These are phyloP conservation scores for Monodelphis domestica DNA, from an alignment of 2,797 vertebrate genomes.

Conservation along the genomic window DNA sequence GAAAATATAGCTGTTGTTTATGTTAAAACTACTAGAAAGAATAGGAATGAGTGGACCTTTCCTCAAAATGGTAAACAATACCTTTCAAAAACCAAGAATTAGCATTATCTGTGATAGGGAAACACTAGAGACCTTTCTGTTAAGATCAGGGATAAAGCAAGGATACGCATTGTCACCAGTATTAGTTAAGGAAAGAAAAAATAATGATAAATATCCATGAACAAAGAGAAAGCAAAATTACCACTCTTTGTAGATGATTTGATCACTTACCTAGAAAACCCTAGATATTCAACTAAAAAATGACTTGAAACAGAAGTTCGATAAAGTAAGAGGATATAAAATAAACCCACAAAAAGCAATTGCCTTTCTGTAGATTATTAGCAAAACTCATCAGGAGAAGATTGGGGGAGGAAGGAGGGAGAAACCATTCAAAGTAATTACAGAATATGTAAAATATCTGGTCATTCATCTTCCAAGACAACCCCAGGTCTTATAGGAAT, in stretches of 20 bases:
- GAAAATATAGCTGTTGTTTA: too few relatives aligned
- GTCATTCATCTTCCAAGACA: not conserved
- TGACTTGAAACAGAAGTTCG: not conserved
- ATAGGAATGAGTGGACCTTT: not conserved
- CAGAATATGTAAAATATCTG: not conserved
- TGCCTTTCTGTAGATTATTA: not conserved
- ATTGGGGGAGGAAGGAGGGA: too few relatives aligned
- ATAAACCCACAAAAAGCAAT: not conserved
- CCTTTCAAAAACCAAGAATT: not conserved
- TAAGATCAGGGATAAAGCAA: not conserved
- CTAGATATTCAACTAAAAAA: not conserved
- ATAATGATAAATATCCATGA: not conserved
- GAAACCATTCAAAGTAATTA: not conserved
- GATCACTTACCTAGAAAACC: not conserved
- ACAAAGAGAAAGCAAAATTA: not conserved
- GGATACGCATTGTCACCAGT: not conserved
- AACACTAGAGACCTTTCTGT: not conserved
- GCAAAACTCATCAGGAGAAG: not conserved
- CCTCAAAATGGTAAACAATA: not conserved
- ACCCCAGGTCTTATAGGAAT: not conserved
- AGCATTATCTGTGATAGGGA: not conserved
- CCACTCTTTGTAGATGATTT: not conserved
- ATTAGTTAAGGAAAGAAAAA: not conserved
- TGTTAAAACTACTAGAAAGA: not conserved
- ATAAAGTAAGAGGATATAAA: not conserved